These are phyloP conservation scores for Oryzias dopingdopingensis DNA, from an alignment of 2,797 vertebrate genomes.

Conservation along the genomic window DNA sequence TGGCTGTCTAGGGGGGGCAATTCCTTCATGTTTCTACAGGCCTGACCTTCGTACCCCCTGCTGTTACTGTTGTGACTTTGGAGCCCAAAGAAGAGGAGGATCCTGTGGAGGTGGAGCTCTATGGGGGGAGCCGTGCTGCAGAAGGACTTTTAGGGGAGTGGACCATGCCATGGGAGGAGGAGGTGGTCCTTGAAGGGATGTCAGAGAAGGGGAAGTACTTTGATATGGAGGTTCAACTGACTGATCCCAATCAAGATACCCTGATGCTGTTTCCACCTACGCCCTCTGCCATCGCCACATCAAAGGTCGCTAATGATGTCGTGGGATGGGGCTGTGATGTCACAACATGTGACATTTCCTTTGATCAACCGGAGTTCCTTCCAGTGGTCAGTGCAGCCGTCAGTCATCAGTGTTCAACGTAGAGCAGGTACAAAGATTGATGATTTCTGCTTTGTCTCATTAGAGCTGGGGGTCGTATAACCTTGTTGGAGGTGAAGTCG, in stretches of 20 bases:
- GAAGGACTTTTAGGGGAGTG: neutral
- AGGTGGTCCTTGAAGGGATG: neutral
- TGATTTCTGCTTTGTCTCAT: neutral
- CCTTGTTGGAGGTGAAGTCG: neutral
- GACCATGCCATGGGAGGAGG: neutral
- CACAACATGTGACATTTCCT: neutral
- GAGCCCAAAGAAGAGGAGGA: constrained; percentile 11
- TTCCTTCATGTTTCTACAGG: constrained; percentile 7
- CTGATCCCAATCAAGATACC: neutral
- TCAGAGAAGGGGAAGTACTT: constrained; percentile 1
- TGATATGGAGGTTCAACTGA: constrained; percentile 5
- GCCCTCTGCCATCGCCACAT: neutral
- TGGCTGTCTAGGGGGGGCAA: constrained; percentile 1
- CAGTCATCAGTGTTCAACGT: neutral
- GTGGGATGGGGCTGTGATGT: neutral
- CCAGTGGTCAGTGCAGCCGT: constrained; percentile 22
- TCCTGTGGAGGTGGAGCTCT: neutral
- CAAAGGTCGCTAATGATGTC: neutral
- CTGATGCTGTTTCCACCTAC: neutral
- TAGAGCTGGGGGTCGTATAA: neutral
- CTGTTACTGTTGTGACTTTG: neutral
- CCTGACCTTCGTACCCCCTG: constrained; percentile 6
- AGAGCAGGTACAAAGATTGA: no score
- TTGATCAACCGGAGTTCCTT: neutral
- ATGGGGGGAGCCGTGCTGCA: neutral